phyloP scores from a whole-genome alignment of 2,797 vertebrate genomes.

The Smutsia gigantea region DNA sequence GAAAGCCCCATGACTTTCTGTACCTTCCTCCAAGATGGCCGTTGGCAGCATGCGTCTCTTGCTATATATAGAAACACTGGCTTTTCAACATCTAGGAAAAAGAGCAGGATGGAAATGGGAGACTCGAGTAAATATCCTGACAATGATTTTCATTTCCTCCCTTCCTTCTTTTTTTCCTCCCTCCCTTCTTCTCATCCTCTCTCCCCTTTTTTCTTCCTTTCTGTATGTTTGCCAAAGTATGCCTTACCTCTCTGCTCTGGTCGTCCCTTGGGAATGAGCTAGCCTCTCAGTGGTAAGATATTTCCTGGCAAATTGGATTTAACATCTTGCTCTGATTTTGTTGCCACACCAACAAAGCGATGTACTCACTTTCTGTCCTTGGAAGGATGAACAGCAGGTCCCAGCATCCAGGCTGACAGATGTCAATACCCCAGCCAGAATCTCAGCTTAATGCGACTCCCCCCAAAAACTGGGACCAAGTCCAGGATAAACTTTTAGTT shows the following conservation, averaged over 20 bases:
- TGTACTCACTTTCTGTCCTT: neutral
- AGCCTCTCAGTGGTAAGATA: neutral
- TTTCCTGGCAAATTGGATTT: neutral
- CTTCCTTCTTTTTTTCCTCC: neutral
- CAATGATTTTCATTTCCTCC: neutral
- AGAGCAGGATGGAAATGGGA: neutral
- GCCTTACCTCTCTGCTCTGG: neutral
- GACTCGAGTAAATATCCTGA: neutral
- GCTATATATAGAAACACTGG: neutral
- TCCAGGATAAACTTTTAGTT: neutral
- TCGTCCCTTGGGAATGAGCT: neutral
- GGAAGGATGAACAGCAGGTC: neutral
- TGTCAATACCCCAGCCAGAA: neutral
- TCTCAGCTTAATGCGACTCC: neutral
- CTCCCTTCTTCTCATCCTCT: neutral
- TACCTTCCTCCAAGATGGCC: neutral
- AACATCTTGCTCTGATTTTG: neutral
- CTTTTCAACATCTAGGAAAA: neutral
- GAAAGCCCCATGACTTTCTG: neutral
- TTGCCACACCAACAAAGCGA: neutral
- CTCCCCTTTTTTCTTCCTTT: neutral
- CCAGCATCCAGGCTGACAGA: neutral
- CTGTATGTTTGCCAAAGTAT: neutral
- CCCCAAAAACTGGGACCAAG: neutral
- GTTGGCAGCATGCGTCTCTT: neutral